Base-by-base conservation (phyloP, 2,888 invertebrate genomes). In the Amblyjoppa fuscipennis region DNA sequence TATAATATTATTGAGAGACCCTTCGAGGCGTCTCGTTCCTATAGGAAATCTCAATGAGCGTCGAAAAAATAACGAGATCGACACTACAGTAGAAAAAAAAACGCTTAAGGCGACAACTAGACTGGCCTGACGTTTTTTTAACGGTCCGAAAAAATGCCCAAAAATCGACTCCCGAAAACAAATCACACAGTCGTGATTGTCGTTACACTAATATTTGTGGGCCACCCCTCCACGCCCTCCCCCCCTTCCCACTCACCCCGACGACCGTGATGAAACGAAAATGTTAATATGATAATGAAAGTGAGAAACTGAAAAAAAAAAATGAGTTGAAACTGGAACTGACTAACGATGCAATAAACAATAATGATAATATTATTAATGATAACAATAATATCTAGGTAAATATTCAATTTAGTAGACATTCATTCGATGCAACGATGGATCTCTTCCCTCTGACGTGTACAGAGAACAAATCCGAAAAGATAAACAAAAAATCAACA, bases 341-440 rank as follows among this genome's bases (percentile, higher is more conserved):
- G 79, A 83, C 85, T 84, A 87, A 87, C 77, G 84, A 84, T 87
- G 85, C 88, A 84, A 87, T 87, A 87, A 49, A 88, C 79, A 85
- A 84, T 79, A 87, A 80, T 81, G 69, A 84, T 73, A 79, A 74
- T 77, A 66, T 56, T 61, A 82, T 68, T 34, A 74, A 76, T 66
- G 66, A 53, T 71, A 41, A 73, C 79, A 71, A 81, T 76, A 56
- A 80, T 68, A 25, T 31, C 68, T 74, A 74, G 59, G n/a, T 59
- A 61, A 49, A 49, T 56, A 74, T 69, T 61, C 74, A 68, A 74
- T 71, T 56, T 53, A 69, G 20, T 75, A 81, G 75, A 59, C 59
- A 74, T 76, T 74, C 76, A 83, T 83, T 80, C 76, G 79, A 80
- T 78, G 69, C 81, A 78, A 83, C 83, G 83, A 83, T 85, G 83